A percentile compares a stretch with the other conserved stretches of the same genome.
phyloP scores from a whole-genome alignment of 2,888 invertebrate species.

The Strigamia crassipes region DNA sequence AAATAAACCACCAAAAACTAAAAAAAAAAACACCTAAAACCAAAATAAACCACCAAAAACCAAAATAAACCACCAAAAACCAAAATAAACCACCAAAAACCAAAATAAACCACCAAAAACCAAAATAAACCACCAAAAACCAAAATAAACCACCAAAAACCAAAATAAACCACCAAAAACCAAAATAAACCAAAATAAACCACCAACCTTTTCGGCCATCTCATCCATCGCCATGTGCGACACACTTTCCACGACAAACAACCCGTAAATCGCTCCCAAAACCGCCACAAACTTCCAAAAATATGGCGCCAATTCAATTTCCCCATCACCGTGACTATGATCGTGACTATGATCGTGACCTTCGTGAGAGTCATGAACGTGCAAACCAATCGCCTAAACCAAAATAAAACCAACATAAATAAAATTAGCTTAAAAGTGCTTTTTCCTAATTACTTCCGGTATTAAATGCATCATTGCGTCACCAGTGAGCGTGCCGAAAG shows the following conservation, averaged over 20 bases:
- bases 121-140: no score
- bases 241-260: conserved; percentile 53
- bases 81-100: not conserved
- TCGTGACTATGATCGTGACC: conserved; percentile 29
- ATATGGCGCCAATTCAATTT: conserved; percentile 49
- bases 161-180: not conserved
- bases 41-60: not conserved
- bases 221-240: conserved; percentile 13
- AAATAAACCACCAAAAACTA: not conserved
- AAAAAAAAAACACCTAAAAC: no score
- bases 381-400: conserved; percentile 46
- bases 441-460: conserved; percentile 58
- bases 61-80: no score
- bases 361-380: conserved; percentile 11
- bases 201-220: conserved; percentile 7
- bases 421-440: no score
- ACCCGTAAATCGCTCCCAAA: conserved; percentile 52
- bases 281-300: conserved; percentile 51
- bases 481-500: conserved; percentile 60
- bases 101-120: no score
- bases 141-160: not conserved
- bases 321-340: conserved; percentile 48
- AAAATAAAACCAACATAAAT: not conserved
- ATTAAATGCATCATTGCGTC: conserved; percentile 62
- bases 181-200: not conserved